Percentiles rank a stretch among this genome's conserved stretches.
Evolutionary conservation across 2,113 vertebrate genomes (phyloP).

Genomic region (Toxostoma redivivum): DNA sequence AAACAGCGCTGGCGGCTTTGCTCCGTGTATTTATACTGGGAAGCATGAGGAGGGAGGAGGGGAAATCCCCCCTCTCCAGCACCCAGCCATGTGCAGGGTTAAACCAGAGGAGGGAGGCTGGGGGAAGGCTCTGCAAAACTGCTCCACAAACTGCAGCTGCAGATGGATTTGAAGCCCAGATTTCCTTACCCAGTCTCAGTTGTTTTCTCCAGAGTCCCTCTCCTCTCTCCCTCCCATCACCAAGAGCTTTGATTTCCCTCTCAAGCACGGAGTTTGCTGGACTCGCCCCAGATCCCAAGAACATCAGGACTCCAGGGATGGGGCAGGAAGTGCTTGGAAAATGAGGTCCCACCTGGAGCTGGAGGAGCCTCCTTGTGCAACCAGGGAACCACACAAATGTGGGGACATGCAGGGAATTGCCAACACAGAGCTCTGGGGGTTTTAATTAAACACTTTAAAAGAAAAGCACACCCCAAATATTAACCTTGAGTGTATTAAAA

Average conservation of each 20-base stretch:
- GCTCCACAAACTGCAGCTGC: not conserved
- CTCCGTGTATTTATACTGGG: not conserved
- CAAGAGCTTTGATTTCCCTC: not conserved
- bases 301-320: not conserved
- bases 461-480: not conserved
- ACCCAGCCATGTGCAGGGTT: not conserved
- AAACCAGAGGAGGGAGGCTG: not conserved
- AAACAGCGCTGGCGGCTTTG: conserved; percentile 41
- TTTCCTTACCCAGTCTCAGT: not conserved
- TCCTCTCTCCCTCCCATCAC: not conserved
- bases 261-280: not conserved
- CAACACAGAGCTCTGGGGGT: not conserved
- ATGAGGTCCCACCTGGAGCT: not conserved
- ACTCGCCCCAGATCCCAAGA: not conserved
- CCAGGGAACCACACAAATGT: accelerated
- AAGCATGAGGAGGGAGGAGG: accelerated
- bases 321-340: not conserved
- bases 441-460: not conserved
- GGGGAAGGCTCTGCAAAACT: not conserved
- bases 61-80: not conserved
- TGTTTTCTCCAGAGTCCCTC: not conserved
- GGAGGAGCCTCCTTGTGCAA: not conserved
- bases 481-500: not conserved
- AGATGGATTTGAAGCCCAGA: not conserved
- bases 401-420: not conserved